Conservation (phyloP, 2,888 invertebrate species). For the Callinectes sapidus region DNA sequence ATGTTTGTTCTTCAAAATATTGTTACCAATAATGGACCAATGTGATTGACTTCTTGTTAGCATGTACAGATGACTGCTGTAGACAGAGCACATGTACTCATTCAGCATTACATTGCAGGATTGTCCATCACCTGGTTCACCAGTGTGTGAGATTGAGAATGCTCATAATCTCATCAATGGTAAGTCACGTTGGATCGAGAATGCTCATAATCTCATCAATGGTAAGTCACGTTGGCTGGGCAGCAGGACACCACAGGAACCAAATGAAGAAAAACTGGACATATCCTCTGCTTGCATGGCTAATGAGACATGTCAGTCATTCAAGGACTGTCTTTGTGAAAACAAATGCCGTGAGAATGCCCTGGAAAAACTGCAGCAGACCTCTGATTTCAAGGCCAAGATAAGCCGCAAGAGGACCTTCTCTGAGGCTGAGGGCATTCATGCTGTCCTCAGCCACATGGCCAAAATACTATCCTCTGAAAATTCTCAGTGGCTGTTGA, state of each 20-base stretch:
- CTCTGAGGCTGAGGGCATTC: constrained; percentile 42
- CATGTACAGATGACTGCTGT: neutral
- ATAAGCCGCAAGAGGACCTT: constrained; percentile 53
- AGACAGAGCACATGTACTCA: neutral
- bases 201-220: constrained; percentile 41
- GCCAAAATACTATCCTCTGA: constrained; percentile 57
- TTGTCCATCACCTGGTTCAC: constrained; percentile 20
- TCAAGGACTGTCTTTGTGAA: constrained; percentile 59
- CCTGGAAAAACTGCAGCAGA: constrained; percentile 63
- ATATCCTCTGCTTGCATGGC: constrained; percentile 60
- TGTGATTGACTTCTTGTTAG: neutral
- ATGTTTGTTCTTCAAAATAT: neutral
- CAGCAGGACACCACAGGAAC: neutral
- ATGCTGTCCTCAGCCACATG: constrained; percentile 61
- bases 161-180: constrained; percentile 44
- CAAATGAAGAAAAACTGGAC: constrained; percentile 39
- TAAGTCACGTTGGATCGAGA: constrained; percentile 63
- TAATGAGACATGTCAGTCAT: constrained; percentile 61
- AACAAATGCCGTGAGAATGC: constrained; percentile 62
- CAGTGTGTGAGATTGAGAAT: constrained; percentile 57
- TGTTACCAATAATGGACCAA: neutral
- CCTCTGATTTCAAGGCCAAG: constrained; percentile 36
- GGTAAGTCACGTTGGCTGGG: constrained; percentile 61
- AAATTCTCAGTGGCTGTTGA: constrained; percentile 58
- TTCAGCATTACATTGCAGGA: constrained; percentile 36